These are phyloP conservation scores for Stenodema calcarata DNA, from an alignment of 2,888 invertebrate species.

Conservation along the genomic window DNA sequence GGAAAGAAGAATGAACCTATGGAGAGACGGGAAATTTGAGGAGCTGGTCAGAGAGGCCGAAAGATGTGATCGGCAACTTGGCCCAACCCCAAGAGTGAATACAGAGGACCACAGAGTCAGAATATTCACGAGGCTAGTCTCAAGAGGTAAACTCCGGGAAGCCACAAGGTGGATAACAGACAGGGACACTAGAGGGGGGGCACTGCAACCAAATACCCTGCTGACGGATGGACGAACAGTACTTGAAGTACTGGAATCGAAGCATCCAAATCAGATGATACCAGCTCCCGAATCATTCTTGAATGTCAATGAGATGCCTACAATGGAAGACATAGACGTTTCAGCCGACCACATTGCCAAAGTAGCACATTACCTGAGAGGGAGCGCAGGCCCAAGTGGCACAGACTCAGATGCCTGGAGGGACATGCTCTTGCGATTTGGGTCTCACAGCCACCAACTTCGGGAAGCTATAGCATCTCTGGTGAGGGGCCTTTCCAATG, in stretches of 20 bases:
- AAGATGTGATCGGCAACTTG: not conserved
- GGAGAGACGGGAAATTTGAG: not conserved
- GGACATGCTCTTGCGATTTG: not conserved
- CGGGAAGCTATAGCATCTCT: not conserved
- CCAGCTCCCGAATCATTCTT: not conserved
- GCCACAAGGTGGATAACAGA: not conserved
- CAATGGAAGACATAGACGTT: not conserved
- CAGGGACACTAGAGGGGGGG: not conserved
- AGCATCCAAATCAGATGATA: not conserved
- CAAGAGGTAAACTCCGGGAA: not conserved
- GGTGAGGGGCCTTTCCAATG: not conserved
- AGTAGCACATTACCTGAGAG: not conserved
- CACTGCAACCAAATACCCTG: not conserved
- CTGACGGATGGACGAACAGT: not conserved
- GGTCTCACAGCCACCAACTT: not conserved
- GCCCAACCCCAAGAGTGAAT: not conserved
- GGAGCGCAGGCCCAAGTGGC: too few species aligned
- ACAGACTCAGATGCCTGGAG: too few species aligned
- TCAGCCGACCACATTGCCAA: not conserved
- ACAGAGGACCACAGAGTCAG: not conserved
- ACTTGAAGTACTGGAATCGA: not conserved
- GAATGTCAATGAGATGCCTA: not conserved
- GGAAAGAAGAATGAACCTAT: not conserved
- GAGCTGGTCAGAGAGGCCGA: conserved; percentile 12
- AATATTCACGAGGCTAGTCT: not conserved